Evolutionary conservation across 2,888 invertebrate species (phyloP).

Genomic region (Amorpha juglandis): DNA sequence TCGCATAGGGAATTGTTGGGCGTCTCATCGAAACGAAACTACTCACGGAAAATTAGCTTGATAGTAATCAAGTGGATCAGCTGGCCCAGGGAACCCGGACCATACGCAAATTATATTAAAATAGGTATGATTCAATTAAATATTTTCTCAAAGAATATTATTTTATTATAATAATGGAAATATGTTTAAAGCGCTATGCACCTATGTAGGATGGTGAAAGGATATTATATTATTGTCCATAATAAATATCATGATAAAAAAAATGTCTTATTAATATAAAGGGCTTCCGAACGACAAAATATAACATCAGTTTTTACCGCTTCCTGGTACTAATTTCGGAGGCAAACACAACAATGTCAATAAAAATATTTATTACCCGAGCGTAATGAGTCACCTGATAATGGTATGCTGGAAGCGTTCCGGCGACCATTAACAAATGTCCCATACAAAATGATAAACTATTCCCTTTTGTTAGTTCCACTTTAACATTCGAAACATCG

Average conservation of each 20-base stretch:
- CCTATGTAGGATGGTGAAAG: too few species aligned
- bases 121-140: too few species aligned
- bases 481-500: slow-evolving; percentile 58
- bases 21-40: too few species aligned
- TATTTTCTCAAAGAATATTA: too few species aligned
- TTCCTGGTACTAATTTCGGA: slow-evolving; percentile 27
- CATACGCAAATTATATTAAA: too few species aligned
- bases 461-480: slow-evolving; percentile 76
- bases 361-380: slow-evolving; percentile 45
- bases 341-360: slow-evolving; percentile 39
- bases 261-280: neutral
- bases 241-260: neutral
- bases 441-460: slow-evolving; percentile 79
- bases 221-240: too few species aligned
- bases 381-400: slow-evolving; percentile 68
- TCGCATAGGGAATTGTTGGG: too few species aligned
- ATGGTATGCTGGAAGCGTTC: slow-evolving; percentile 73
- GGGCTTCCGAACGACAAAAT: neutral
- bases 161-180: too few species aligned
- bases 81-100: too few species aligned
- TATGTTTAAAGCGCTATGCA: too few species aligned
- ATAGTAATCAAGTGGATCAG: too few species aligned
- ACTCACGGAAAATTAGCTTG: too few species aligned
- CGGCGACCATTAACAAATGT: slow-evolving; percentile 66
- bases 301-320: slow-evolving; percentile 6